Evolutionary conservation across 2,113 vertebrate genomes (phyloP).

Genomic region (Rhinopomastus cyanomelas): DNA sequence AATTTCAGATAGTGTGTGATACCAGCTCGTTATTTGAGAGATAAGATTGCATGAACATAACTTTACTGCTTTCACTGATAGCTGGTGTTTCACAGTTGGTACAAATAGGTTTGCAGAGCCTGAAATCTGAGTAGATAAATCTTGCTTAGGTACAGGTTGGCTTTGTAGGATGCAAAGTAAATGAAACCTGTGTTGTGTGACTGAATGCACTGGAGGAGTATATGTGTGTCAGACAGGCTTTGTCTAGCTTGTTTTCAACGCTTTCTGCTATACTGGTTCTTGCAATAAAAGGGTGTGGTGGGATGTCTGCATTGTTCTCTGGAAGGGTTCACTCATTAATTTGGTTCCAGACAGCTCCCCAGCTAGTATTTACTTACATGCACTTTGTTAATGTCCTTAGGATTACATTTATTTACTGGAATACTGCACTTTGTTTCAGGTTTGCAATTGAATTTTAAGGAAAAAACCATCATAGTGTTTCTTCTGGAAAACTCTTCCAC

Average conservation of each 20-base stretch:
- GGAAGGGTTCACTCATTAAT: neutral
- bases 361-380: neutral
- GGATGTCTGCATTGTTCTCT: neutral
- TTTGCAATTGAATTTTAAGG: neutral
- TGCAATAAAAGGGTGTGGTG: constrained; percentile 21
- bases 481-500: neutral
- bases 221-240: neutral
- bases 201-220: neutral
- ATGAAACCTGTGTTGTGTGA: neutral
- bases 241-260: neutral
- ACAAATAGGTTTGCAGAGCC: neutral
- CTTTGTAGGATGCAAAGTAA: neutral
- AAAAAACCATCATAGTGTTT: neutral
- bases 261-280: neutral
- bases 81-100: neutral
- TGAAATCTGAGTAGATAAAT: neutral
- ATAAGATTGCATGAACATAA: neutral
- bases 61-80: neutral
- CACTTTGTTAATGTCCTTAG: neutral
- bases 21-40: neutral
- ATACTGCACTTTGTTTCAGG: neutral
- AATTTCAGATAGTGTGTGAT: neutral
- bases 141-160: neutral
- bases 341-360: neutral
- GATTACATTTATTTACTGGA: neutral